Percentiles rank a stretch among this genome's conserved stretches.
Evolutionary conservation across 2,888 invertebrate genomes (phyloP).

Genomic region (Drosophila meridiana): DNA sequence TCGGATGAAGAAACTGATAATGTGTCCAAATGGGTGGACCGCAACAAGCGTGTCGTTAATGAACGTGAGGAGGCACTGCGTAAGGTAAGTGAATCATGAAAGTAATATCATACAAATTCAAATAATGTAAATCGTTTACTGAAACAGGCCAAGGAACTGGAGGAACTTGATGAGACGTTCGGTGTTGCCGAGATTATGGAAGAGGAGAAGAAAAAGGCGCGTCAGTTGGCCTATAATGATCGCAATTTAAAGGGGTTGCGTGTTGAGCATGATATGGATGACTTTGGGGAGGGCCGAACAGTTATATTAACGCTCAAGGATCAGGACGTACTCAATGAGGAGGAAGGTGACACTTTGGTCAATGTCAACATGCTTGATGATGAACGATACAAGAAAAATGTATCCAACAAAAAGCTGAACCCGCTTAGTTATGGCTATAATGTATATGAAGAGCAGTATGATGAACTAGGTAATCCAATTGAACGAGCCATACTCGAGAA

Average conservation of each 20-base stretch:
- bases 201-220: slow-evolving; percentile 89
- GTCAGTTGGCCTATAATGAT: slow-evolving; percentile 88
- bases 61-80: slow-evolving; percentile 93
- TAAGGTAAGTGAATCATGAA: slow-evolving; percentile 85
- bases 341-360: slow-evolving; percentile 94
- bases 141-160: slow-evolving; percentile 93
- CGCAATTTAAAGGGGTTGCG: slow-evolving; percentile 92
- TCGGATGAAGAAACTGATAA: slow-evolving; percentile 92
- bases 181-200: slow-evolving; percentile 94
- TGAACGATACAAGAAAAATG: slow-evolving; percentile 93
- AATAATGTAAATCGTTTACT: slow-evolving; percentile 1
- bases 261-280: slow-evolving; percentile 92
- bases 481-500: slow-evolving; percentile 92
- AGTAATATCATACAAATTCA: not conserved
- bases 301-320: slow-evolving; percentile 97
- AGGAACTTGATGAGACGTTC: slow-evolving; percentile 98
- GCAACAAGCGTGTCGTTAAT: slow-evolving; percentile 90
- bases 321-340: slow-evolving; percentile 94
- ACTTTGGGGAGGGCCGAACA: slow-evolving; percentile 91
- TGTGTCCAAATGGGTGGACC: slow-evolving; percentile 92
- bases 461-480: slow-evolving; percentile 88
- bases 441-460: slow-evolving; percentile 91
- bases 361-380: slow-evolving; percentile 96
- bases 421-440: slow-evolving; percentile 93
- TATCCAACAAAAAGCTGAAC: slow-evolving; percentile 93